Evolutionary conservation across 1,140 invertebrate genomes (phyloP), one percentile per base, ranked within the genome.

Genomic region (Anastrepha ludens): DNA sequence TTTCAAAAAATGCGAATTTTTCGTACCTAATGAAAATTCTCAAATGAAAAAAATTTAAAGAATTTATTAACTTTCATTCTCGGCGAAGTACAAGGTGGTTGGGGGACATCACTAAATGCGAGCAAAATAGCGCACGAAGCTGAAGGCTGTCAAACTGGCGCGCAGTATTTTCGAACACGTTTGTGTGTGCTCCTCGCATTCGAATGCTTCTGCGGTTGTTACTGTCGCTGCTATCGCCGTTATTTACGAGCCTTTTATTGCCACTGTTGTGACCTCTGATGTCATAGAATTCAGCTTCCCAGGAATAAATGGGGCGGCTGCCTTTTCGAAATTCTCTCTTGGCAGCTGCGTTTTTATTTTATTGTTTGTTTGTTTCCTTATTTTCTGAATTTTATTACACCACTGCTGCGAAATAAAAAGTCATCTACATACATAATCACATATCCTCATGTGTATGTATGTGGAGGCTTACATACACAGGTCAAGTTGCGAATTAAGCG

Each of bases 231-330:
- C 47, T 20, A 7, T 67, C 29, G 64, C 55, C 11, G 47, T 81
- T 81, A 81, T 81, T 55, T 81, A 81, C 74, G 74, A 74, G 17
- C 17, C 13, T 81, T 41, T 81, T 81, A 29, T 81, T 81, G 47
- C 17, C 17, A 17, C 47, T 55, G 47, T 50, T 55, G 47, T 55
- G 44, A 55, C n/a, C 3, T n/a, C 47, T 55, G 47, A 58, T 29
- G 47, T 3, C 47, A 9, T n/a, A 0, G 20, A 50, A 50, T 55
- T 20, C 17, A 58, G 47, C 47, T 11, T 55, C 11, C 9, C 47
- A 55, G 74, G 47, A 50, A 74, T 81, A 50, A 81, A 20, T 41
- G 7, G 17, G 17, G 20, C 0, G 17, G 5, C 4, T 17, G 47
- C 9, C 7, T 67, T 39, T 67, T 29, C 29, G 2, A 17, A 15